phyloP scores from a whole-genome alignment of 1,140 invertebrate genomes.

The Trichomalopsis sarcophagae region DNA sequence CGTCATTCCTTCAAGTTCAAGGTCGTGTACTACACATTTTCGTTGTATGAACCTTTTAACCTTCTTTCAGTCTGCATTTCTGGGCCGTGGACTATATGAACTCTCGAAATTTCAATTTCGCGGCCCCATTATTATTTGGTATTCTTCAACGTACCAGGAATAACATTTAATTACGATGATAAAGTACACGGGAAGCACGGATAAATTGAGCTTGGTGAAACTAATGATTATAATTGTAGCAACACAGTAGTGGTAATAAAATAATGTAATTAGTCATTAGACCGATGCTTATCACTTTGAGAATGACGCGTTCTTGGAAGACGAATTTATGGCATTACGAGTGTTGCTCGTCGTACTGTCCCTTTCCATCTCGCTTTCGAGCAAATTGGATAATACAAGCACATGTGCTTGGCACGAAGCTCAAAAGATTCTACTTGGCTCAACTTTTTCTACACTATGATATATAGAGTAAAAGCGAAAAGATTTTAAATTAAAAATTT shows the following conservation, averaged over 20 bases:
- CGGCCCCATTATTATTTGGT: constrained; percentile 2
- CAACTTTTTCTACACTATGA: too few relatives aligned
- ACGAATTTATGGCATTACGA: constrained; percentile 42
- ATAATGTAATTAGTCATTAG: constrained; percentile 50
- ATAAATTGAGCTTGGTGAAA: constrained; percentile 41
- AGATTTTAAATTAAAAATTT: too few relatives aligned
- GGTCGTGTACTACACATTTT: too few relatives aligned
- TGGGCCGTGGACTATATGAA: not conserved
- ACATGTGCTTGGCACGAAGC: not conserved
- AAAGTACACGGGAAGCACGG: constrained; percentile 18
- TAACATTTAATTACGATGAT: constrained; percentile 32
- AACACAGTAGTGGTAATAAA: constrained; percentile 45
- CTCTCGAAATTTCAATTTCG: not conserved
- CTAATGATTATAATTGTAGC: constrained; percentile 45
- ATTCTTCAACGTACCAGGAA: not conserved
- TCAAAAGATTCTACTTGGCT: not conserved
- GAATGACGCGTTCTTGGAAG: constrained; percentile 47
- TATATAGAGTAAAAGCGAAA: too few relatives aligned
- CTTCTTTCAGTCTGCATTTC: too few relatives aligned
- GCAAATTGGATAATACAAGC: constrained; percentile 39
- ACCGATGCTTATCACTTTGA: constrained; percentile 48
- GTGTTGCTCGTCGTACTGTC: not conserved
- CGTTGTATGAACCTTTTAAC: too few relatives aligned
- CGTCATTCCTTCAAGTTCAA: too few relatives aligned
- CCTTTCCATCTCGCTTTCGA: constrained; percentile 7